phyloP scores from a whole-genome alignment of 2,888 invertebrate species.

The Synergus gifuensis region DNA sequence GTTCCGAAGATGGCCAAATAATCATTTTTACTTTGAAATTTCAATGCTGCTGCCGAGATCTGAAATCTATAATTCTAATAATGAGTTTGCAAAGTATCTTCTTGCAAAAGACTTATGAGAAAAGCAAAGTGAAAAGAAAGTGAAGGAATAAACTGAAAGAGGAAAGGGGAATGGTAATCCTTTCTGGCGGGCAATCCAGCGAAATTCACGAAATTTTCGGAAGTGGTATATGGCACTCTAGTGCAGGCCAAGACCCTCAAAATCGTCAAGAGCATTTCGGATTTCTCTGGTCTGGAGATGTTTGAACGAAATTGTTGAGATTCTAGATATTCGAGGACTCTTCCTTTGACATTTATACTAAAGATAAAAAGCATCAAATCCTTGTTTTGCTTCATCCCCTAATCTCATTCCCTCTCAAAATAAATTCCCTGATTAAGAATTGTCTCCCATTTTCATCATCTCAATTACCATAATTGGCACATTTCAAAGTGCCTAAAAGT shows the following conservation, averaged over 20 bases:
- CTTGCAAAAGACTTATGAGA: neutral
- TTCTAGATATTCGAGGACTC: conserved; percentile 18
- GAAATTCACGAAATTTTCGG: conserved; percentile 11
- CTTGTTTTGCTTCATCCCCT: neutral
- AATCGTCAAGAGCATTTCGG: conserved; percentile 3
- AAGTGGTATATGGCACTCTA: conserved; percentile 1
- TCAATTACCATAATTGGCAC: neutral
- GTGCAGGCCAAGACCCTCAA: conserved; percentile 4
- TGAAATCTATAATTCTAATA: neutral
- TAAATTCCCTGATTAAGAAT: neutral
- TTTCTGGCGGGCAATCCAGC: neutral
- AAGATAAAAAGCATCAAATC: conserved; percentile 7
- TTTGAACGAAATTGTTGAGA: conserved; percentile 2
- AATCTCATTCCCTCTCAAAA: neutral
- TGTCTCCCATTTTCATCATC: neutral
- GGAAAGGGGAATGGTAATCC: neutral
- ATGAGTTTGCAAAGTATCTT: neutral
- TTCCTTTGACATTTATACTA: conserved; percentile 24
- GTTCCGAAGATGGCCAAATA: too few relatives aligned
- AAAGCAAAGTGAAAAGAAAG: neutral
- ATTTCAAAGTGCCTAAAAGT: neutral
- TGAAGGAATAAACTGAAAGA: neutral
- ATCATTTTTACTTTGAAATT: too few relatives aligned
- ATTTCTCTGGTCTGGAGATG: neutral
- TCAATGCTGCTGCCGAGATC: too few relatives aligned